phyloP scores from a whole-genome alignment of 2,888 invertebrate species.

The Platycheirus albimanus region DNA sequence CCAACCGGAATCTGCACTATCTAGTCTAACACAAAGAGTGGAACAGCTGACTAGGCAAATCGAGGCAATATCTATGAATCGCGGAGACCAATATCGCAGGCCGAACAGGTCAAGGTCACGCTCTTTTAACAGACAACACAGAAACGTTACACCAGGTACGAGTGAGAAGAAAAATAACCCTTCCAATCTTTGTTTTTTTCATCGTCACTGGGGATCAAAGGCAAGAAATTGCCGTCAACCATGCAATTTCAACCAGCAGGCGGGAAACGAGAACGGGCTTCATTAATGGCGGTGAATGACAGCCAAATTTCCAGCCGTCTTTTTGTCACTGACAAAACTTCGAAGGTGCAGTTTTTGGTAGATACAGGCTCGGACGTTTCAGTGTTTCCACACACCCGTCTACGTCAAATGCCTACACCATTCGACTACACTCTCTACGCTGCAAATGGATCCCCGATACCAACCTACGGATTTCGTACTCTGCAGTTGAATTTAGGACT shows the following conservation, averaged over 20 bases:
- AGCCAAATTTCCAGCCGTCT: slow-evolving; percentile 15
- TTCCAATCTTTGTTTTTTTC: neutral
- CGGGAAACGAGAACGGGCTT: neutral
- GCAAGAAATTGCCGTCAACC: slow-evolving; percentile 14
- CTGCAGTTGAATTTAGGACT: too few species aligned
- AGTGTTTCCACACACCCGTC: too few species aligned
- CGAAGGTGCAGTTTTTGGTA: slow-evolving; percentile 9
- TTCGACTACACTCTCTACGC: slow-evolving; percentile 26
- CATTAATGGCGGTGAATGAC: slow-evolving; percentile 36
- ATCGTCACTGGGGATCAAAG: slow-evolving; percentile 11
- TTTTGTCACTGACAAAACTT: slow-evolving; percentile 1
- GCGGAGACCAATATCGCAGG: neutral
- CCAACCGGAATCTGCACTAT: neutral
- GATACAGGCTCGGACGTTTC: slow-evolving; percentile 25
- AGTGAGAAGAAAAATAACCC: neutral
- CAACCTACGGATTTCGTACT: too few species aligned
- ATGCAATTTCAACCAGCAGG: neutral
- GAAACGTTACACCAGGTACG: neutral
- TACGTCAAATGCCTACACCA: too few species aligned
- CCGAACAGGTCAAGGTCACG: neutral
- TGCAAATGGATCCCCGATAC: too few species aligned
- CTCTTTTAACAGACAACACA: neutral
- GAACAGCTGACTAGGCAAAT: slow-evolving; percentile 9
- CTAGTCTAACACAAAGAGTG: neutral
- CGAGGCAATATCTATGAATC: slow-evolving; percentile 5